Percentiles rank a stretch among this genome's conserved stretches.
Evolutionary conservation across 2,888 invertebrate species (phyloP).

Genomic region (Drosophila mercatorum): DNA sequence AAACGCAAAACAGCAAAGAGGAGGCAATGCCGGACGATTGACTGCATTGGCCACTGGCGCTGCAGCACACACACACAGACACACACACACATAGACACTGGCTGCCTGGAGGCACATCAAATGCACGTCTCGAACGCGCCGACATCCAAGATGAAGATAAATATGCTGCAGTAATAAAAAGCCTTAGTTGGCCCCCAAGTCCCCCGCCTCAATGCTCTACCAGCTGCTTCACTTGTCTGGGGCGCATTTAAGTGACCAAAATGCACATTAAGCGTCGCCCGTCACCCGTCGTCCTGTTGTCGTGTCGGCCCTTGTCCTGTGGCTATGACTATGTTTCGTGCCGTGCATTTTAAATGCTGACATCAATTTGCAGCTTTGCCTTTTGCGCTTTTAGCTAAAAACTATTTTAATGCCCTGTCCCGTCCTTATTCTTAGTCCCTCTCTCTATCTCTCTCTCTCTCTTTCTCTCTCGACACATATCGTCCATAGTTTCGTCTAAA

Average conservation of each 20-base stretch:
- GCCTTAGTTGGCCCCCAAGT: conserved; percentile 33
- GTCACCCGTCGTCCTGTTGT: conserved; percentile 21
- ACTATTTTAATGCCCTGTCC: conserved; percentile 57
- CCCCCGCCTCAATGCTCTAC: neutral
- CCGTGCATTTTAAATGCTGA: conserved; percentile 70
- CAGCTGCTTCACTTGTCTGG: conserved; percentile 43
- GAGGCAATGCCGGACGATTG: conserved; percentile 56
- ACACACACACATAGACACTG: conserved; percentile 14
- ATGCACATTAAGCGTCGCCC: conserved; percentile 69
- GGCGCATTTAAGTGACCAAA: conserved; percentile 72
- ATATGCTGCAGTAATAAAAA: conserved; percentile 75
- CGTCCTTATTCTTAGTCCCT: neutral
- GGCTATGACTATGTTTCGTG: conserved; percentile 44
- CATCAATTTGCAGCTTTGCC: conserved; percentile 67
- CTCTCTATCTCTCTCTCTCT: neutral
- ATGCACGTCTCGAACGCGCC: conserved; percentile 70
- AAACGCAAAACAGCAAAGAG: conserved; percentile 68
- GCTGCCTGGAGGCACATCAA: conserved; percentile 58
- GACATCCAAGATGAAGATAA: conserved; percentile 71
- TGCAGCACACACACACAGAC: conserved; percentile 12
- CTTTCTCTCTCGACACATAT: neutral
- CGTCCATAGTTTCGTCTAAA: conserved; percentile 54
- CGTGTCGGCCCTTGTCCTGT: conserved; percentile 13
- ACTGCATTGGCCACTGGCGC: conserved; percentile 52
- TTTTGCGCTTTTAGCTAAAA: conserved; percentile 63